Base-by-base conservation (phyloP, 2,797 vertebrate species). In the Falco peregrinus region DNA sequence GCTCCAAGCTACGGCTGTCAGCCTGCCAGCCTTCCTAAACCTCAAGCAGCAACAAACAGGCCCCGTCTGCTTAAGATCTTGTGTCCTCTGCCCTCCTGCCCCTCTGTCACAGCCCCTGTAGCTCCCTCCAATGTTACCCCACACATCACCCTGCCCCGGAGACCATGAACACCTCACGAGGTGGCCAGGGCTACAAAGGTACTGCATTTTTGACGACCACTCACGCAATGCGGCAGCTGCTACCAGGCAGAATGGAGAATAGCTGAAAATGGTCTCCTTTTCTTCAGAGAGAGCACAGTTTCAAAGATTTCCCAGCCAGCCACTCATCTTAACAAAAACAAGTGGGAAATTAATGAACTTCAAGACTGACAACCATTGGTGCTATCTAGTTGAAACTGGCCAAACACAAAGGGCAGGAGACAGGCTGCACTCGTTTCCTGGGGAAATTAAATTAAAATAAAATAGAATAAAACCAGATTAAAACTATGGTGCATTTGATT, bases 391-490 rank as follows among this genome's bases (percentile, higher is more conserved):
- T 71, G 43, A 83, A 95, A 91, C 48, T 22, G 59, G 60, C 39
- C 77, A 59, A 88, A 83, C 0, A 2, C 29, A 75, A 83, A 68
- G 45, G 85, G 85, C 61, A 77, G 37, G 22, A 86, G 61, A 95
- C 53, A 84, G 74, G 65, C 35, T 53, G 35, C 1, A 3, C 24
- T 80, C 13, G 3, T 51, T 91, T 94, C 71, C 89, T 61, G 37
- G 37, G 73, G 28, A 94, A 89, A 89, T 12, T 1, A 74, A 85
- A 48, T 79, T 89, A 86, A 86, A 95, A 71, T 28, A 10, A 79
- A 93, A 77, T 41, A 37, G 78, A 95, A 81, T 20, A 84, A 89
- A 89, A 70, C 20, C 61, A 89, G 45, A 93, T 64, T 31, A 82
- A 77, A 79, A 77, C 29, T 28, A 26, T 4, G 6, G 41, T 45